Conservation (phyloP, 2,797 vertebrate species). For the Urosaurus nigricauda region DNA sequence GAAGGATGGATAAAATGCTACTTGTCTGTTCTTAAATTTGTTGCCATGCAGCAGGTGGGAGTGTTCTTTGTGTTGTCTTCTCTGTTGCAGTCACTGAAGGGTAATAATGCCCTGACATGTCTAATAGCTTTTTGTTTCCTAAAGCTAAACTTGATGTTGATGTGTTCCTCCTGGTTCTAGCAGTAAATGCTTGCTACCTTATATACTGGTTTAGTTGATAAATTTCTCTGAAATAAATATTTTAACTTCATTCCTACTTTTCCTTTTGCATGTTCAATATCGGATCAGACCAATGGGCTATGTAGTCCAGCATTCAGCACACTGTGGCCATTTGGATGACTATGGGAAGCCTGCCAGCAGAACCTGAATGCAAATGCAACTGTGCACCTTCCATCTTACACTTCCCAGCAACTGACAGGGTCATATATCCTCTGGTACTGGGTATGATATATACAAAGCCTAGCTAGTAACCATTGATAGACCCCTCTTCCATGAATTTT, state of each 20-base stretch:
- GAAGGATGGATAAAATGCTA: background rate
- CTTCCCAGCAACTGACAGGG: too few species aligned
- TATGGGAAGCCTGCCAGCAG: too few species aligned
- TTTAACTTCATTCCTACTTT: background rate
- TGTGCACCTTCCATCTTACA: background rate
- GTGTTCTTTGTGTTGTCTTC: background rate
- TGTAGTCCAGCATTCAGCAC: too few species aligned
- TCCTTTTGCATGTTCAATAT: background rate
- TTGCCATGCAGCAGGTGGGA: conserved; percentile 15
- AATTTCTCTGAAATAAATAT: background rate
- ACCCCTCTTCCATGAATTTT: background rate
- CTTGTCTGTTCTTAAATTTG: conserved; percentile 21
- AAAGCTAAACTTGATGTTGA: conserved; percentile 26
- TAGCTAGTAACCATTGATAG: too few species aligned
- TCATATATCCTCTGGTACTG: background rate
- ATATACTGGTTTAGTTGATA: background rate
- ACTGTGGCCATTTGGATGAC: too few species aligned
- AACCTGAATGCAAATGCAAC: too few species aligned
- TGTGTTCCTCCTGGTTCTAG: background rate
- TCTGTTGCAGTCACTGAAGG: conserved; percentile 5
- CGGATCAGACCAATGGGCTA: too few species aligned
- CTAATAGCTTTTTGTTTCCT: conserved; percentile 27
- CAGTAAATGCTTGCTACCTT: background rate
- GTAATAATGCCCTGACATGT: conserved; percentile 6
- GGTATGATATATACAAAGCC: background rate